A percentile compares a stretch with the other conserved stretches of the same genome.
Conservation (phyloP, 2,113 vertebrate genomes). For the Cyrtonyx montezumae region DNA sequence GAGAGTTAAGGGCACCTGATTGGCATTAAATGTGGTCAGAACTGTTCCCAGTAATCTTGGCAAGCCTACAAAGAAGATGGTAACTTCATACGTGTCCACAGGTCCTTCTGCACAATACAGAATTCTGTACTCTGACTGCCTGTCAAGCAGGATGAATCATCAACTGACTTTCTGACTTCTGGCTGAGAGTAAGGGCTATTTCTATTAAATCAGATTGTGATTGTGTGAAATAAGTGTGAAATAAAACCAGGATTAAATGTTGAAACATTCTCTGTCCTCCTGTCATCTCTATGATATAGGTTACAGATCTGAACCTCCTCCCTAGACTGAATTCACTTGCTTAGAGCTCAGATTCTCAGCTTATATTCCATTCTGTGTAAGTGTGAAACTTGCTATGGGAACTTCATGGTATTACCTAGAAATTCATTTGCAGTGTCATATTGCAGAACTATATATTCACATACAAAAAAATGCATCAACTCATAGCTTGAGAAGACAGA, state of each 20-base stretch:
- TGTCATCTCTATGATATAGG: not conserved
- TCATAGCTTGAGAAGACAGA: not conserved
- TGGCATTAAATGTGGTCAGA: not conserved
- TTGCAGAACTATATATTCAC: not conserved
- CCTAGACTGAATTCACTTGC: not conserved
- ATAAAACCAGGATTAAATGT: not conserved
- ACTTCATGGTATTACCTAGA: not conserved
- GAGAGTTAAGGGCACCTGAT: not conserved
- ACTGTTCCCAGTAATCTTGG: not conserved
- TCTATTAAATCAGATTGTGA: not conserved
- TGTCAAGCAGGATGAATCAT: not conserved
- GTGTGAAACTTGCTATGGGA: not conserved
- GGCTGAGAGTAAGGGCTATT: not conserved
- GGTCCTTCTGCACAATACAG: not conserved
- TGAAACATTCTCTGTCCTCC: not conserved
- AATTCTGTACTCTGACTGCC: not conserved
- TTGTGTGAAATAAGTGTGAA: not conserved
- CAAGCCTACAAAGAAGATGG: not conserved
- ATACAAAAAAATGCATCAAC: not conserved
- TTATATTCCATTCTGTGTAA: not conserved
- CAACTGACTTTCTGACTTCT: not conserved
- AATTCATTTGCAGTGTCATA: not conserved
- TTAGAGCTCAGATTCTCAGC: not conserved
- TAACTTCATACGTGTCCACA: not conserved
- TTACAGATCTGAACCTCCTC: not conserved